These are phyloP conservation scores for Ditula angustiorana DNA, from an alignment of 2,888 invertebrate species.

Conservation along the genomic window DNA sequence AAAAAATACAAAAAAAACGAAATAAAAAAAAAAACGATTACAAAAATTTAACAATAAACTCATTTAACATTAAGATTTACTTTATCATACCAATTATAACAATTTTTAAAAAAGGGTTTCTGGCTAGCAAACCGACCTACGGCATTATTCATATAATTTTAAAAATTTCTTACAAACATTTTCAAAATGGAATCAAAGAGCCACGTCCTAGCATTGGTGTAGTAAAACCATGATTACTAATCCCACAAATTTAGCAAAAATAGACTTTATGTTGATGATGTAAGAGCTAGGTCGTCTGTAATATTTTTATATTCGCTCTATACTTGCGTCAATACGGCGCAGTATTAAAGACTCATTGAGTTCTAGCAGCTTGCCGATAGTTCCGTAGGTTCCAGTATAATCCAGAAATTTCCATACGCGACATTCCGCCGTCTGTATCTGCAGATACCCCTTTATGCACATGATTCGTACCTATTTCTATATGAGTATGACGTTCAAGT, in stretches of 20 bases:
- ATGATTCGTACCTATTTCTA: background rate
- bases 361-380: background rate
- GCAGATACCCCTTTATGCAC: background rate
- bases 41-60: too few species aligned
- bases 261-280: background rate
- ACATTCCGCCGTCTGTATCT: background rate
- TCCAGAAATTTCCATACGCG: slow-evolving; percentile 35
- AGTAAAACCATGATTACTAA: background rate
- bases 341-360: slow-evolving; percentile 30
- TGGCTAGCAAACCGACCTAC: too few species aligned
- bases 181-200: slow-evolving; percentile 9
- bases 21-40: too few species aligned
- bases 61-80: too few species aligned
- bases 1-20: too few species aligned
- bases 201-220: background rate
- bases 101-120: too few species aligned
- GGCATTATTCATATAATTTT: background rate
- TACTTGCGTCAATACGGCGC: slow-evolving; percentile 25
- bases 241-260: background rate
- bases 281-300: background rate
- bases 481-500: too few species aligned
- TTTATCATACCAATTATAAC: too few species aligned
- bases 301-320: background rate
- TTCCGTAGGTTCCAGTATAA: slow-evolving; percentile 10
- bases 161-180: background rate